Base-by-base conservation (phyloP, 1,140 invertebrate species). In the Drosophila lacertosa region DNA sequence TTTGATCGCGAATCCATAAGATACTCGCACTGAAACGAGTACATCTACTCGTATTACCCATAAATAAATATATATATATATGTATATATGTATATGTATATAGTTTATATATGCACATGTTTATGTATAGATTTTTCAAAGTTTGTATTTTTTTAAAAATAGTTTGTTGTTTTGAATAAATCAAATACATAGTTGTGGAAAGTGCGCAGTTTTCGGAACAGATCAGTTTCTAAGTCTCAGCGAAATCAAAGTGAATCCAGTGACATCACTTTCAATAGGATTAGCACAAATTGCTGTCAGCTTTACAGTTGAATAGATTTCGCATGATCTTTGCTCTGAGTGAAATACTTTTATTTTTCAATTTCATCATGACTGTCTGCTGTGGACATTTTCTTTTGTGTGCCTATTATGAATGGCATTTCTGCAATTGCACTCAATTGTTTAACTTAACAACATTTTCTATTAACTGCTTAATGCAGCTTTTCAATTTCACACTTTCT, bases 401-500 rank as follows among this genome's bases (percentile, higher is more conserved):
- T 29, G 9, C 9, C 2, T 29, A 2, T 6, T 29, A 9, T 6
- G 7, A 6, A 6, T 26, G 24, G 4, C 7, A 26, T 26, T 26
- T 26, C 5, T 26, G 5, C 3, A 24, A 35, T 35, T 35, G 11
- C 33, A 44, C 11, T 11, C 4, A n/a, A 22, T 26, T 60, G 3
- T 4, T 9, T 10, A 59, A 50, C 18, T 35, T 63, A 37, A 32
- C 63, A 37, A 2, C 1, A 44, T n/a, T 47, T 47, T 24, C 44
- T 3, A 29, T 44, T 45, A 18, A 24, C 53, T 55, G 4, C 39
- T 45, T 13, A 35, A 29, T 29, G 7, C 9, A 29, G 6, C 5
- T 9, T 29, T 29, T 3, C 47, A 54, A 63, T 63, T 81, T 81
- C 68, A 55, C 77, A 81, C 77, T 81, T 68, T 64, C 77, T 57